Evolutionary conservation across 2,888 invertebrate genomes (phyloP), one percentile per base, ranked within the genome.

Genomic region (Archips crataeganus): DNA sequence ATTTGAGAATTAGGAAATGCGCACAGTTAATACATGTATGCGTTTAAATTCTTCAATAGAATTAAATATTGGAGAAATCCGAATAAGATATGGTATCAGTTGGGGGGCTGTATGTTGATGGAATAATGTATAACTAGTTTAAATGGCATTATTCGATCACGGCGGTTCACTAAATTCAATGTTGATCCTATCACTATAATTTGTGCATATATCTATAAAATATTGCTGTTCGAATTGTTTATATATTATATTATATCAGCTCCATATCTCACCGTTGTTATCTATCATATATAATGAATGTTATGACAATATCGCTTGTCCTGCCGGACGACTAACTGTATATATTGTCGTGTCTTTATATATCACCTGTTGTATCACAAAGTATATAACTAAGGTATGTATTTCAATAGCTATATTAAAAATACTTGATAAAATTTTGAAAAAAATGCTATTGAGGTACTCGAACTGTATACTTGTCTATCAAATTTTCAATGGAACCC

Each of bases 231-330:
- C 75, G 75, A 77, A 76, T 75, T 77, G 79, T 82, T 81, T 85
- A 88, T 84, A 85, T 84, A 84, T 79, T 87, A 89, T 90, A 89
- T 90, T 87, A 91, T 85, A 88, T 77, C 79, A 83, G 77, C 86
- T 81, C 91, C 92, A 93, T 92, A 92, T 92, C 90, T 87, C 91
- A 91, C 90, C 84, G 77, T 77, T 77, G 77, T 77, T 77, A 75
- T 65, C 59, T 77, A 72, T 74, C 70, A 70, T 74, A 87, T 82
- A 85, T 86, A 86, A 83, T 87, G 79, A 89, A 90, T 92, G 89
- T 91, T 91, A 90, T 87, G 93, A 93, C 92, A 93, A 93, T 93
- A 93, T 93, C 89, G 90, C 90, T 91, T 87, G 84, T 87, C 80
- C 81, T 79, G 81, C 82, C 79, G 80, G 81, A 82, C 84, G 80